Base-by-base conservation (phyloP, 1,140 invertebrate species). In the Myzus persicae region DNA sequence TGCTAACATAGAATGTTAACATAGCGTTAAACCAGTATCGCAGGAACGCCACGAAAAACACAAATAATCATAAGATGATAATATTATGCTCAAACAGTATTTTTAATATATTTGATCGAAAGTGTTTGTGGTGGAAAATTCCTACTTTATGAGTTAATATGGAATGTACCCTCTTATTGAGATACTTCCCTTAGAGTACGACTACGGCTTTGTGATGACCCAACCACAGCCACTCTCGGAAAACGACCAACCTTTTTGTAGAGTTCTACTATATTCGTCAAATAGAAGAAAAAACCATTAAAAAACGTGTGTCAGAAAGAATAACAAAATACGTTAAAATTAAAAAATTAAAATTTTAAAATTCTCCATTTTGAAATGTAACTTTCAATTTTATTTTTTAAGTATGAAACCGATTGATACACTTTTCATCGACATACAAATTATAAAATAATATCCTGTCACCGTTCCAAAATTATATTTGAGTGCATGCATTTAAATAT, bases 21-120 rank as follows among this genome's bases (percentile, higher is more conserved):
- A 1, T 2, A 76, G 14, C 0, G 31, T n/a, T 76, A n/a, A n/a
- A n/a, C 0, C 4, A 18, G 11, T n/a, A n/a, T n/a, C 14, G 1
- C 1, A n/a, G 20, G 4, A 76, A n/a, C 18, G 4, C 7, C 14
- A n/a, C 1, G 31, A 14, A 67, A 76, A 76, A 76, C 1, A 76
- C 31, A n/a, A 76, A 6, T 76, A 67, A 67, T n/a, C 14, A 67
- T n/a, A n/a, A 1, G 46, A 0, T 14, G n/a, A 76, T 76, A n/a
- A 76, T n/a, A n/a, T n/a, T 76, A 76, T 76, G 59, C 59, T 18
- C 59, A n/a, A 67, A 67, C 59, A 67, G 31, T 67, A n/a, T 14
- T n/a, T 67, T 67, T 76, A 76, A 76, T n/a, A n/a, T 36, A 36
- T 20, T n/a, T n/a, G 31, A 76, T 76, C n/a, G 14, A 76, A 76